Evolutionary conservation across 2,888 invertebrate genomes (phyloP).

Genomic region (Anticlea derivata): DNA sequence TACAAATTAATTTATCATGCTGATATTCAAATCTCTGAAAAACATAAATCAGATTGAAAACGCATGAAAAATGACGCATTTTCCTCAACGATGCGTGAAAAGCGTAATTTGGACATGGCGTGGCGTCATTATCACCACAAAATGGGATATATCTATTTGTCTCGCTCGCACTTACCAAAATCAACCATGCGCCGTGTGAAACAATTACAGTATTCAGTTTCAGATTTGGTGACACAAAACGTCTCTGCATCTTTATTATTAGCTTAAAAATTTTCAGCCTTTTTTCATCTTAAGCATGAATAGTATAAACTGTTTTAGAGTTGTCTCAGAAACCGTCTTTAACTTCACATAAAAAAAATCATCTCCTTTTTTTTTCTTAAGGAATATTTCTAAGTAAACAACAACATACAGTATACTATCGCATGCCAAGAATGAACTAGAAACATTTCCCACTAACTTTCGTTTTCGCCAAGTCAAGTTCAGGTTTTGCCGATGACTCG

Average conservation of each 20-base stretch:
- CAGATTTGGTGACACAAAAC: background rate
- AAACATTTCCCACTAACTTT: slow-evolving; percentile 80
- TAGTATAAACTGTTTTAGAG: background rate
- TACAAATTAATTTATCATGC: background rate
- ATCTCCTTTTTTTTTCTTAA: slow-evolving; percentile 19
- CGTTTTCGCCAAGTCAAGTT: slow-evolving; percentile 83
- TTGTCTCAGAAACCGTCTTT: background rate
- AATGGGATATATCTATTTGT: slow-evolving; percentile 51
- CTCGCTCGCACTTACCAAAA: slow-evolving; percentile 64
- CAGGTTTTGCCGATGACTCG: slow-evolving; percentile 79
- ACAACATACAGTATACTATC: slow-evolving; percentile 25
- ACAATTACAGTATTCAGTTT: slow-evolving; percentile 36
- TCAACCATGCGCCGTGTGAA: slow-evolving; percentile 36
- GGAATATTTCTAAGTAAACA: slow-evolving; percentile 23
- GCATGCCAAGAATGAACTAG: slow-evolving; percentile 72
- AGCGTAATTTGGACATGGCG: slow-evolving; percentile 28
- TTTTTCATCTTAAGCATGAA: background rate
- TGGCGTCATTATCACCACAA: slow-evolving; percentile 46
- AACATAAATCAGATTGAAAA: background rate
- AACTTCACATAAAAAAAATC: slow-evolving; percentile 12
- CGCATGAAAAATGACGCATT: slow-evolving; percentile 15
- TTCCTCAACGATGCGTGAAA: slow-evolving; percentile 22
- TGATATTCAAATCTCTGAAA: background rate
- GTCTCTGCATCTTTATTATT: background rate
- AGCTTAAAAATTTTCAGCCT: background rate